phyloP scores from a whole-genome alignment of 37 sponge, comb jelly and placozoan species.

The Aplysina aerophoba region DNA sequence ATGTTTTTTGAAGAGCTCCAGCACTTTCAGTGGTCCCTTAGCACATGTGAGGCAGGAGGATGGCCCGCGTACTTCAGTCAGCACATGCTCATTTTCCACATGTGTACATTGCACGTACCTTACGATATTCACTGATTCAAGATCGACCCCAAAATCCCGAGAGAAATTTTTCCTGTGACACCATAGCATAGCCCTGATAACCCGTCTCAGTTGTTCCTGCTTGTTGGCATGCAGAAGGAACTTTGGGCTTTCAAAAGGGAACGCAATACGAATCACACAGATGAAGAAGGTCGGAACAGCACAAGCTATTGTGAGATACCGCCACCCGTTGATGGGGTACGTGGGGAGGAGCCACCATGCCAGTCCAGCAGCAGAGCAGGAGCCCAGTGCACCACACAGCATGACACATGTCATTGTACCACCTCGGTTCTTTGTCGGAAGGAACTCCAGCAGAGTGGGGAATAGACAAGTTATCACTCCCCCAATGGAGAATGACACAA shows the following conservation, averaged over 20 bases:
- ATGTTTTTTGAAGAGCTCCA: slow-evolving; percentile 24
- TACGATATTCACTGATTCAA: not conserved
- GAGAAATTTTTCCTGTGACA: slow-evolving; percentile 8
- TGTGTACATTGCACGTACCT: too few relatives aligned
- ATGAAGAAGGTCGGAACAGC: slow-evolving; percentile 21
- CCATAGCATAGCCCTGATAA: not conserved
- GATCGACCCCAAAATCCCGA: slow-evolving; percentile 6
- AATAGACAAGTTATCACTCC: slow-evolving; percentile 12
- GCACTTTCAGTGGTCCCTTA: not conserved
- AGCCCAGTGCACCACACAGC: slow-evolving; percentile 36
- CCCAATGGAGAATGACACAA: slow-evolving; percentile 41
- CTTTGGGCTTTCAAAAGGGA: slow-evolving; percentile 24
- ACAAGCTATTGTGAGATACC: slow-evolving; percentile 20
- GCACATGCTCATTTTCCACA: too few relatives aligned
- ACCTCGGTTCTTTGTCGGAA: slow-evolving; percentile 56
- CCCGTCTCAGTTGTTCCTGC: not conserved
- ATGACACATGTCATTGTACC: slow-evolving; percentile 1
- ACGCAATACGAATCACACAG: not conserved
- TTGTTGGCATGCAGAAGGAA: not conserved
- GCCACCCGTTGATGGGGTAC: slow-evolving; percentile 28
- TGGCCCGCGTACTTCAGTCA: not conserved
- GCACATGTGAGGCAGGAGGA: not conserved
- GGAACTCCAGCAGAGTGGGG: slow-evolving; percentile 52
- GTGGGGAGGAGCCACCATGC: slow-evolving; percentile 70
- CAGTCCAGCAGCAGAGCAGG: slow-evolving; percentile 45